Evolutionary conservation across 2,113 vertebrate genomes (phyloP).

Genomic region (Heliornis fulica): DNA sequence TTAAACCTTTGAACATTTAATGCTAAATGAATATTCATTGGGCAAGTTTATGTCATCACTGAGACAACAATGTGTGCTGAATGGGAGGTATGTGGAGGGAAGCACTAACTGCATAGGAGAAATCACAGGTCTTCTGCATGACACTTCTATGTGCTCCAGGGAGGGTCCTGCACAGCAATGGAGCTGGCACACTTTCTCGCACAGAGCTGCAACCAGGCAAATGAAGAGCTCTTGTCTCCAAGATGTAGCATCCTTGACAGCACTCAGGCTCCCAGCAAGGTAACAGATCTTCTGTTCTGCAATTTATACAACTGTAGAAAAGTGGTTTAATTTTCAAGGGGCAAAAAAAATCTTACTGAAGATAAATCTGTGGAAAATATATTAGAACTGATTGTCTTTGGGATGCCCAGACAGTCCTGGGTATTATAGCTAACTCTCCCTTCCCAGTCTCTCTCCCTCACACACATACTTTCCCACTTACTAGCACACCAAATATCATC

Average conservation of each 20-base stretch:
- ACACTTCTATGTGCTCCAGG: rapidly evolving
- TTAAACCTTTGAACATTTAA: background rate
- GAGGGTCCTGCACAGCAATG: background rate
- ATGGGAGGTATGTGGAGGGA: background rate
- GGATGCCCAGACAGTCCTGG: background rate
- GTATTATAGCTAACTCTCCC: background rate
- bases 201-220: background rate
- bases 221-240: background rate
- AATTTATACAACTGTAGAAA: background rate
- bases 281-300: background rate
- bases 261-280: background rate
- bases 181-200: background rate
- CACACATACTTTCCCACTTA: background rate
- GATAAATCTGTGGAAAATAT: background rate
- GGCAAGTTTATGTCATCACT: background rate
- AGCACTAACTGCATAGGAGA: background rate
- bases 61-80: background rate
- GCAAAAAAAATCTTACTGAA: background rate
- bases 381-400: background rate
- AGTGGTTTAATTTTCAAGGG: background rate
- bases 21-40: rapidly evolving
- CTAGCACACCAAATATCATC: background rate
- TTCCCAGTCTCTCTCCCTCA: background rate
- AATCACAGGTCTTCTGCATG: background rate
- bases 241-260: background rate